Base-by-base conservation (phyloP, 1,140 invertebrate genomes). In the Solen grandis region DNA sequence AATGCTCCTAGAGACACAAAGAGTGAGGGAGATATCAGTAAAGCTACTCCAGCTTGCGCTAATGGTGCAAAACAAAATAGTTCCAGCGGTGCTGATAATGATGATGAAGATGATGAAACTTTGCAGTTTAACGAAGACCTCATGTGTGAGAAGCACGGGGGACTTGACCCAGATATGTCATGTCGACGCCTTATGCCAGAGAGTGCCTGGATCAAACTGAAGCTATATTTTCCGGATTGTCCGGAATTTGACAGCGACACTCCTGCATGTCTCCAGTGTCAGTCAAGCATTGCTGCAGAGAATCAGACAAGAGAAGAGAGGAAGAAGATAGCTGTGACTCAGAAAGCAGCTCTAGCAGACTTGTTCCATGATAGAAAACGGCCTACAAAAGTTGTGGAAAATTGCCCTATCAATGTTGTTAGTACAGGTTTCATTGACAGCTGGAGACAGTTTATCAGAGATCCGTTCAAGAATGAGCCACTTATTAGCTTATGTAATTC, bases 61-160 rank as follows among this genome's bases (percentile, higher is more conserved):
- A 35, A 36, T 10, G 46, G 41, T 57, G 5, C 14, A 14, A 75
- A 63, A 19, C 22, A 31, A 10, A 75, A 74, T 35, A 60, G 54
- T 35, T 52, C 14, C 35, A 85, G 87, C 25, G 72, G 79, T n/a
- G 13, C 86, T 19, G 82, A 86, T 14, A 85, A 86, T 69, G 66
- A 81, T 0, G 91, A 92, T 16, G 91, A 91, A 38, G 85, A 90
- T 65, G 91, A 93, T 25, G 88, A 90, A 27, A 57, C 66, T 62
- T 55, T 85, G 14, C 65, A 81, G 31, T 94, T 95, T 83, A 94
- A 95, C 88, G 93, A 93, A 79, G 94, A 95, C 84, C 84, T 94
- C 27, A 84, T 94, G 22, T 94, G 94, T 87, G 91, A 86, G 38
- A 55, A 91, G 35, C 94, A 94, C 85, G 89, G 91, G 10, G 86